Evolutionary conservation across 2,797 vertebrate species (phyloP), one percentile per base, ranked within the genome.

Genomic region (Melanotaenia parkinsoni): DNA sequence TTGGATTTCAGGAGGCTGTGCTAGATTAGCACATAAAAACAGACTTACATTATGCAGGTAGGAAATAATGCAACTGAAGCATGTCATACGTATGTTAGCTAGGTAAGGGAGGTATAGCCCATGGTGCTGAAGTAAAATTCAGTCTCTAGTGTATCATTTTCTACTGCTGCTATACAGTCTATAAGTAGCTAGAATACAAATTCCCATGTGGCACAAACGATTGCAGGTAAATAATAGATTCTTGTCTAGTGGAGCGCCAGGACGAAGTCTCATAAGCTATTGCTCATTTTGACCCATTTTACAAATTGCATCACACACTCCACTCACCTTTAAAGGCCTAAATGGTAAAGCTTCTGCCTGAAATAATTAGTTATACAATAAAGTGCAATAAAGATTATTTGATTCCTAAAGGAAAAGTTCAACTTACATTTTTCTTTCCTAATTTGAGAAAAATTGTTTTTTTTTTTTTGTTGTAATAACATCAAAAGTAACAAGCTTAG

Each of bases 201-300:
- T 67, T 80, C 80, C 87, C 81, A 72, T 72, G 83, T 67, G 85
- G 74, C 59, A 54, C 51, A 67, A 74, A 78, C 13, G 16, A 78
- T 74, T 69, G 63, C 69, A 64, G 35, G 78, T 89, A 82, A 86
- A 85, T 91, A 90, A 91, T 89, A 69, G 60, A 87, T 85, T 72
- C 38, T 63, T 40, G 56, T 81, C 75, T 56, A 7, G 2, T 12
- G 26, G 30, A 75, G 64, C 63, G 66, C 70, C 64, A 54, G 59
- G 74, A 84, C 58, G 53, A 63, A 70, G 50, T 80, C 66, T 78
- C 58, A 37, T 38, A 57, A 26, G 80, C 61, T 47, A 73, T 81
- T 77, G 68, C 76, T 86, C 79, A 82, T 77, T 81, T 76, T 45
- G 40, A 80, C 80, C 80, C 82, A 91, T 86, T 88, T 90, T 83